Evolutionary conservation across 2,113 vertebrate species (phyloP).

Genomic region (Nerophis ophidion): DNA sequence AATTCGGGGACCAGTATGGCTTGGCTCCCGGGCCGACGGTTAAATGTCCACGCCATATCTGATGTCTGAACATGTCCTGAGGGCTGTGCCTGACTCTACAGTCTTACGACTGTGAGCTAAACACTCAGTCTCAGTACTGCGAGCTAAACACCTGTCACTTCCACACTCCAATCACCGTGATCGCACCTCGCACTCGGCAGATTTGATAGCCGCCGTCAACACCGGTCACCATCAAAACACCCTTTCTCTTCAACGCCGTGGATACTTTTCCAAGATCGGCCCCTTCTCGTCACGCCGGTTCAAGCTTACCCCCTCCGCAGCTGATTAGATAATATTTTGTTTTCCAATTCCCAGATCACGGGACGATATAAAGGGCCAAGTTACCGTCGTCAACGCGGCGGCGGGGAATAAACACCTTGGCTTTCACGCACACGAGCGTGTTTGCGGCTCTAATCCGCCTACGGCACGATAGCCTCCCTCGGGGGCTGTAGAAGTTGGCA

Average conservation of each 20-base stretch:
- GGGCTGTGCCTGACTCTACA: constrained; percentile 33
- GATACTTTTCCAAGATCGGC: neutral
- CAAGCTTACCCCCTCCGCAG: neutral
- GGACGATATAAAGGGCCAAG: neutral
- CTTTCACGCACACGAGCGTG: constrained; percentile 43
- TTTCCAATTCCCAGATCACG: constrained; percentile 20
- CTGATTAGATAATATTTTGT: neutral
- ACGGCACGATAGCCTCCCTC: constrained; percentile 46
- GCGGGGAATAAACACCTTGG: constrained; percentile 30
- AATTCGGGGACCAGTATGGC: no score
- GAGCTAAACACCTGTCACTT: constrained; percentile 63
- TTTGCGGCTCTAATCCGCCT: constrained; percentile 55
- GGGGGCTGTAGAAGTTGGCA: constrained; percentile 43
- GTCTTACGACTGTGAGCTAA: constrained; percentile 46
- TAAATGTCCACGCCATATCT: no score
- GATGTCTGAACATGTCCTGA: constrained; percentile 23
- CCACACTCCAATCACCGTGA: constrained; percentile 8
- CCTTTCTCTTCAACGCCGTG: constrained; percentile 1
- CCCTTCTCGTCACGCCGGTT: neutral
- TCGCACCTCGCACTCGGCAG: constrained; percentile 16
- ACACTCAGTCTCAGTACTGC: constrained; percentile 44
- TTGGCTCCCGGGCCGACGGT: no score
- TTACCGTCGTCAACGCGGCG: constrained; percentile 7
- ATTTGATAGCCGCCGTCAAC: constrained; percentile 30
- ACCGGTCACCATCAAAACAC: constrained; percentile 36